A percentile compares a stretch with the other conserved stretches of the same genome.
Evolutionary conservation across 2,888 invertebrate genomes (phyloP).

Genomic region (Chrysodeixis includens): DNA sequence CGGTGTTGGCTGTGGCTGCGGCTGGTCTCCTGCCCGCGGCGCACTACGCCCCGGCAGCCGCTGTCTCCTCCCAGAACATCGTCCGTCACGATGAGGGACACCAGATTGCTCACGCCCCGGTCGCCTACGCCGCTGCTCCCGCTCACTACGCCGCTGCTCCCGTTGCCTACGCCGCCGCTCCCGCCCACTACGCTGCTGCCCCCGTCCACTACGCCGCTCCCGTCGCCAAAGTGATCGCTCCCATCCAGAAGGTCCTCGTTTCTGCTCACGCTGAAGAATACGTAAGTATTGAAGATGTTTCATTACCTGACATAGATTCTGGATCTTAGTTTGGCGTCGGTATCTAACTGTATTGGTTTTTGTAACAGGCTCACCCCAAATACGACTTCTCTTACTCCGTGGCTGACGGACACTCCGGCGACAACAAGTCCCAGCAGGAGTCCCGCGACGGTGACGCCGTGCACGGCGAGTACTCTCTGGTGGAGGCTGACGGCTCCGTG

Average conservation of each 20-base stretch:
- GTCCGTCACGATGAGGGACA: constrained; percentile 75
- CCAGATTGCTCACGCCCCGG: constrained; percentile 60
- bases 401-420: constrained; percentile 89
- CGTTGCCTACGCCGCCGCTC: constrained; percentile 59
- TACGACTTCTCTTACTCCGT: constrained; percentile 90
- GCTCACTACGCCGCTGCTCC: constrained; percentile 59
- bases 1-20: constrained; percentile 79
- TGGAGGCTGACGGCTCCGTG: constrained; percentile 87
- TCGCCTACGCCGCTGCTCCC: constrained; percentile 55
- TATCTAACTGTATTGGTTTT: constrained; percentile 15
- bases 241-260: constrained; percentile 36
- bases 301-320: neutral
- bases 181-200: constrained; percentile 54
- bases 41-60: constrained; percentile 79
- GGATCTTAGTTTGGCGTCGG: neutral
- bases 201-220: constrained; percentile 66
- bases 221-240: constrained; percentile 64
- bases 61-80: constrained; percentile 79
- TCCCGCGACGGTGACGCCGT: constrained; percentile 90
- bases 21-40: constrained; percentile 78
- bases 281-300: constrained; percentile 64
- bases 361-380: constrained; percentile 87
- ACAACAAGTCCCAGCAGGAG: constrained; percentile 90
- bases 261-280: constrained; percentile 70
- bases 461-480: constrained; percentile 85